phyloP scores from a whole-genome alignment of 2,113 vertebrate species.

The Xerus inauris region DNA sequence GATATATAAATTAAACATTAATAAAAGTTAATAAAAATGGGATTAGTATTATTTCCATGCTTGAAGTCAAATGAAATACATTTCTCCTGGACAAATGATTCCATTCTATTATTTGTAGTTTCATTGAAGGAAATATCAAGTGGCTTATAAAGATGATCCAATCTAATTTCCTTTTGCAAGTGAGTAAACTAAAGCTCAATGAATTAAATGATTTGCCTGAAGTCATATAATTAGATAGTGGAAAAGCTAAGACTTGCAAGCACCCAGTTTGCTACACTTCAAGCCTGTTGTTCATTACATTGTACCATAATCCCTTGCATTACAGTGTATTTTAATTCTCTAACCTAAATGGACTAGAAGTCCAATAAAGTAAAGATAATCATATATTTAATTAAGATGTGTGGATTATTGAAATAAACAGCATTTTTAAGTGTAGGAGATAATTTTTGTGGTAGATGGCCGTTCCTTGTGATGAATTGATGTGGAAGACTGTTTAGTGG shows the following conservation, averaged over 20 bases:
- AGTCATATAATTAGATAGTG: not conserved
- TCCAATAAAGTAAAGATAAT: slow-evolving; percentile 32
- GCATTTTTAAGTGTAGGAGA: slow-evolving; percentile 19
- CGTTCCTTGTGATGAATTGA: not conserved
- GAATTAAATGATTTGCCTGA: not conserved
- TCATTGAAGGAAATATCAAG: not conserved
- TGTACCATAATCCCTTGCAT: not conserved
- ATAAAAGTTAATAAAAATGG: not conserved
- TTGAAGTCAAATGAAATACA: slow-evolving; percentile 9
- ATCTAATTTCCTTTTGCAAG: not conserved
- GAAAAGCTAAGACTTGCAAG: not conserved
- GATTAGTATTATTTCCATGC: not conserved
- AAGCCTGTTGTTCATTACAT: not conserved
- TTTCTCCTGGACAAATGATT: not conserved
- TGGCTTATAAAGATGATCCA: not conserved
- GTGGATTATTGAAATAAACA: not conserved
- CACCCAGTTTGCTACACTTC: not conserved
- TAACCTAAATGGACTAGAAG: slow-evolving; percentile 24
- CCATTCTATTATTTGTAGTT: not conserved
- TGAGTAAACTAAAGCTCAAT: not conserved
- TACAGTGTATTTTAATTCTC: not conserved
- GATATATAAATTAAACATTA: not conserved
- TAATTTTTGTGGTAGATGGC: slow-evolving; percentile 18
- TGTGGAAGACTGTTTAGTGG: slow-evolving; percentile 6
- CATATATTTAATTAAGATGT: not conserved